Base-by-base conservation (phyloP, 1,140 invertebrate genomes). In the Papilio polyxenes region DNA sequence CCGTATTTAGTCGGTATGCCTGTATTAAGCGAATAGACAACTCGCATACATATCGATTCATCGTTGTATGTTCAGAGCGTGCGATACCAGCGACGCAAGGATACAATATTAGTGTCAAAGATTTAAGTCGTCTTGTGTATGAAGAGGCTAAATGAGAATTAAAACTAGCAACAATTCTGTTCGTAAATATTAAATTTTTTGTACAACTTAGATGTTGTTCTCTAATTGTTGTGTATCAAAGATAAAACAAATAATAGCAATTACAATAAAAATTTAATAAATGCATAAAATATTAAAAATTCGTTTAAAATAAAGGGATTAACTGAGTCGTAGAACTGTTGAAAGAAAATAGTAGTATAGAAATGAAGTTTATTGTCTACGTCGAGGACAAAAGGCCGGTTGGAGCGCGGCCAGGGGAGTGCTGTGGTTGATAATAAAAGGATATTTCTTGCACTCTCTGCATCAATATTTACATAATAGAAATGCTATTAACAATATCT, bases 341-440 rank as follows among this genome's bases (percentile, higher is more conserved):
- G 65, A 72, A 72, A 72, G 65, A 72, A 72, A 72, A 72, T 72
- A 72, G 65, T 72, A 15, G 65, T 72, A 72, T 37, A 37, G 65
- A 72, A 72, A 72, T 72, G 65, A 72, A 72, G 65, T 72, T 72
- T 72, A 72, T 72, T 72, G 65, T 72, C 65, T 72, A 72, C 65
- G 65, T 72, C 13, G 65, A 72, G 65, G 65, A 72, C 65, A 72
- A 72, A 37, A 72, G 65, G 23, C 13, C 65, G 65, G 13, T 72
- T 72, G 65, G 65, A 72, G 23, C 65, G 23, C 65, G 65, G 65
- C 65, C 65, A 72, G 65, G 62, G 37, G 62, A 62, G n/a, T 72
- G 31, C 31, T 37, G 65, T 72, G 65, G 23, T 72, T 37, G 31
- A 72, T 72, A 72, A 72, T 72, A 72, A 72, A 72, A 72, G 65